Conservation (phyloP, 2,888 invertebrate genomes). For the Chromoteleia sp. region DNA sequence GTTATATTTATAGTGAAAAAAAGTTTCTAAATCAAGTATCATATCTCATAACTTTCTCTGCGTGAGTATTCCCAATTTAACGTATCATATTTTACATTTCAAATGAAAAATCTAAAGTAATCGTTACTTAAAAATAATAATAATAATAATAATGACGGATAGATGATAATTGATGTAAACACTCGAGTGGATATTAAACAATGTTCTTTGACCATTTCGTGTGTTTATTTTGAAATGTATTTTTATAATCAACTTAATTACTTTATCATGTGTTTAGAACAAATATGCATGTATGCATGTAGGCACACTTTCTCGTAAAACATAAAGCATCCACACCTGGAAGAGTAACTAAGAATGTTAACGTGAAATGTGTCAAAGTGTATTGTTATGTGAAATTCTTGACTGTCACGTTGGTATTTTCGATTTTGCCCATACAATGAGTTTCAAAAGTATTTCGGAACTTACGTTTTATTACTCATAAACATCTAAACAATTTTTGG, state of each 20-base stretch:
- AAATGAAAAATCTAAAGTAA: too few species aligned
- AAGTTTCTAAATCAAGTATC: too few species aligned
- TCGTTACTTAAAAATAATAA: background rate
- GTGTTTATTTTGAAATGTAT: constrained; percentile 13
- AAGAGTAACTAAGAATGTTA: constrained; percentile 17
- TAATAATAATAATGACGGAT: background rate
- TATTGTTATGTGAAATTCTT: constrained; percentile 30
- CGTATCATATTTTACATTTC: too few species aligned
- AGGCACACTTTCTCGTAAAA: constrained; percentile 2
- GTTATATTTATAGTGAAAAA: too few species aligned
- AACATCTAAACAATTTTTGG: background rate
- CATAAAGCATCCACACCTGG: constrained; percentile 5
- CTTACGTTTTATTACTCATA: constrained; percentile 1
- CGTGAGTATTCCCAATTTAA: too few species aligned
- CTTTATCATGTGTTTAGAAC: background rate
- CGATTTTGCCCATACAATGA: constrained; percentile 1
- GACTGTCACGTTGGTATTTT: constrained; percentile 6
- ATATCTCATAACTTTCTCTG: too few species aligned
- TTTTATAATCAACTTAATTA: constrained; percentile 13
- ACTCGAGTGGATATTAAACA: constrained; percentile 22
- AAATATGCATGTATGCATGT: constrained; percentile 1
- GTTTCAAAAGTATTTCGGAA: constrained; percentile 6
- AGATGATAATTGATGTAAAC: background rate
- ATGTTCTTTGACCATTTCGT: constrained; percentile 10
- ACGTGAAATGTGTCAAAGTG: constrained; percentile 7